These are phyloP conservation scores for Camptogramma bilineatum DNA, from an alignment of 2,888 invertebrate genomes.

Conservation along the genomic window DNA sequence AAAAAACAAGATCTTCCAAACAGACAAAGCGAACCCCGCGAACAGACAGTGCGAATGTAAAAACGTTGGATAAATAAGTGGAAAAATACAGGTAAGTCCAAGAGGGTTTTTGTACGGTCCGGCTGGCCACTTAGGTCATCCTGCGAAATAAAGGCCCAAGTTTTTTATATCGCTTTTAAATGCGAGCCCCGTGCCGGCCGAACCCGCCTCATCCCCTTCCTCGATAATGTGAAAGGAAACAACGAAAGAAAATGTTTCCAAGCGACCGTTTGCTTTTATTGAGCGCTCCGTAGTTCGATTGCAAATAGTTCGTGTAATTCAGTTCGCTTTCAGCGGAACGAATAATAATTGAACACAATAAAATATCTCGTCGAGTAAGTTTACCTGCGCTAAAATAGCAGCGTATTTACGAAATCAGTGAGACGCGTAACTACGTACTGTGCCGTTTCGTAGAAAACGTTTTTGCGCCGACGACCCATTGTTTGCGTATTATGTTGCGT, in stretches of 20 bases:
- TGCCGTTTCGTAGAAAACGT: slow-evolving; percentile 61
- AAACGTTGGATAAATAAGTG: slow-evolving; percentile 85
- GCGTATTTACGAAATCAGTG: slow-evolving; percentile 66
- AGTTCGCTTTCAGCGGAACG: slow-evolving; percentile 64
- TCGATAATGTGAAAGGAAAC: slow-evolving; percentile 83
- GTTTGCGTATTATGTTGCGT: slow-evolving; percentile 68
- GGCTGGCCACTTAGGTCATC: slow-evolving; percentile 85
- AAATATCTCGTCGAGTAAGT: slow-evolving; percentile 59
- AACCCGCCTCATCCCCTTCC: slow-evolving; percentile 76
- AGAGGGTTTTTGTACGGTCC: slow-evolving; percentile 82
- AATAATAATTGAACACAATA: slow-evolving; percentile 62
- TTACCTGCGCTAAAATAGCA: slow-evolving; percentile 59
- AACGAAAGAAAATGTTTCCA: slow-evolving; percentile 83
- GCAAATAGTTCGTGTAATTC: slow-evolving; percentile 83
- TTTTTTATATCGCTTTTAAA: slow-evolving; percentile 85
- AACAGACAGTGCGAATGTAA: slow-evolving; percentile 83
- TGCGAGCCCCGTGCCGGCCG: slow-evolving; percentile 78
- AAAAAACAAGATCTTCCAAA: slow-evolving; percentile 83
- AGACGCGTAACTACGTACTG: slow-evolving; percentile 64
- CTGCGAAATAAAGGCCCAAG: slow-evolving; percentile 83
- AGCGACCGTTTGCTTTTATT: slow-evolving; percentile 79
- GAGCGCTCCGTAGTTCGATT: slow-evolving; percentile 79
- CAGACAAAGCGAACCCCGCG: slow-evolving; percentile 80
- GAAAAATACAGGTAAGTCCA: slow-evolving; percentile 85
- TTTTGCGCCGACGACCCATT: slow-evolving; percentile 60